A percentile compares a stretch with the other conserved stretches of the same genome.
These are phyloP conservation scores for Dusona sp. DNA, from an alignment of 2,888 invertebrate genomes.

Conservation along the genomic window DNA sequence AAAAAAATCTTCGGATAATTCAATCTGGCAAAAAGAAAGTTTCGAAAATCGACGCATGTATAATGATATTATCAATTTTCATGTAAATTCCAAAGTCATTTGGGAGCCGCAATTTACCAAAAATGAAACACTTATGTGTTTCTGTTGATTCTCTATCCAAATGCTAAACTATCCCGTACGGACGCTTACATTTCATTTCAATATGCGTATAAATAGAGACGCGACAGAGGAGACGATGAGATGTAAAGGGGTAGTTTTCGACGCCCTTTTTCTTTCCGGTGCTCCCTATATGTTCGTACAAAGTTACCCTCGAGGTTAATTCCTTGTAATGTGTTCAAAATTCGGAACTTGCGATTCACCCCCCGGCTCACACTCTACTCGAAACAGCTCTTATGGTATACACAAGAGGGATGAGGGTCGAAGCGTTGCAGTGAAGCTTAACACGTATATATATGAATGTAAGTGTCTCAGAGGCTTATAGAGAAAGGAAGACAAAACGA, in stretches of 20 bases:
- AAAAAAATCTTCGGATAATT: too few species aligned
- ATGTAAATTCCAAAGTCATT: not conserved
- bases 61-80: too few species aligned
- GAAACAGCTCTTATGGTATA: conserved; percentile 8
- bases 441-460: conserved; percentile 47
- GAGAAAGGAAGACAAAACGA: conserved; percentile 38
- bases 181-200: conserved; percentile 3
- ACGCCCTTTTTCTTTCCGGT: not conserved
- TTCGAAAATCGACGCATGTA: not conserved
- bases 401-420: conserved; percentile 6
- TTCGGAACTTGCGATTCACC: conserved; percentile 76
- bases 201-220: conserved; percentile 10
- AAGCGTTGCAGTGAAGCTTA: conserved; percentile 38
- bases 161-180: conserved; percentile 10
- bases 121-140: not conserved
- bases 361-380: conserved; percentile 54
- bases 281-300: conserved; percentile 45
- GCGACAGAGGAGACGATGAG: not conserved
- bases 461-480: conserved; percentile 27
- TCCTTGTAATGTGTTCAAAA: conserved; percentile 79
- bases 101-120: not conserved
- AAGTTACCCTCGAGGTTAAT: conserved; percentile 74
- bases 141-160: not conserved
- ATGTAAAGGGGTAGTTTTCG: conserved; percentile 4
- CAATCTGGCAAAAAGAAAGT: not conserved